Evolutionary conservation across 2,888 invertebrate genomes (phyloP).

Genomic region (Zonitis immaculata): DNA sequence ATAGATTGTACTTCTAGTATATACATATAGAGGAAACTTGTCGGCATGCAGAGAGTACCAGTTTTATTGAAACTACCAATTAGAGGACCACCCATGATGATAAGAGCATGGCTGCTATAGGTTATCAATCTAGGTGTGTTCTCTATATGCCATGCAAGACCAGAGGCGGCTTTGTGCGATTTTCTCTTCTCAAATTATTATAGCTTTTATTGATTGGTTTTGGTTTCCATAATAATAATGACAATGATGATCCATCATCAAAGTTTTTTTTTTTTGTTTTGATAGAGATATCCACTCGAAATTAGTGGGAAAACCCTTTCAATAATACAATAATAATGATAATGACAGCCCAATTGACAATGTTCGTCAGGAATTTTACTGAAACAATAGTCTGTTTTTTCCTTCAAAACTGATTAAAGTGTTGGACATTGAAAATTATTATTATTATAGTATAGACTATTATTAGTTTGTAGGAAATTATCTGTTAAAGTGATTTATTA

Average conservation of each 20-base stretch:
- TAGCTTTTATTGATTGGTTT: not conserved
- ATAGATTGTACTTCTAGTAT: too few relatives aligned
- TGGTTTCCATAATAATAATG: not conserved
- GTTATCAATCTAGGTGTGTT: not conserved
- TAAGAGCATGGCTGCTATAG: not conserved
- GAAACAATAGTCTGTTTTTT: not conserved
- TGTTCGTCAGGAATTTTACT: not conserved
- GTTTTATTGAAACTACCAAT: conserved; percentile 31
- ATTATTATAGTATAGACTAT: not conserved
- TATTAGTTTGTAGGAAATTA: not conserved
- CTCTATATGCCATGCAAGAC: not conserved
- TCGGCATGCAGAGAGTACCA: conserved; percentile 1
- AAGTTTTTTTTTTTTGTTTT: too few relatives aligned
- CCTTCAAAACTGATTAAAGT: not conserved
- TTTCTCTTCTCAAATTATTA: not conserved
- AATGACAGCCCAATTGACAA: not conserved
- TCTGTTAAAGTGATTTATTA: not conserved
- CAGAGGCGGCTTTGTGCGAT: not conserved
- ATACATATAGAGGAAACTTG: not conserved
- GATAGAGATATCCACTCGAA: not conserved
- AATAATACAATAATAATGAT: too few relatives aligned
- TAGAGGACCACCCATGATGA: conserved; percentile 33
- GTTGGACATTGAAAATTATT: not conserved
- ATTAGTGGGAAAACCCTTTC: too few relatives aligned
- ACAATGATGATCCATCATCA: not conserved